Conservation (phyloP, 2,797 vertebrate genomes). For the Rhynchonycteris naso region DNA sequence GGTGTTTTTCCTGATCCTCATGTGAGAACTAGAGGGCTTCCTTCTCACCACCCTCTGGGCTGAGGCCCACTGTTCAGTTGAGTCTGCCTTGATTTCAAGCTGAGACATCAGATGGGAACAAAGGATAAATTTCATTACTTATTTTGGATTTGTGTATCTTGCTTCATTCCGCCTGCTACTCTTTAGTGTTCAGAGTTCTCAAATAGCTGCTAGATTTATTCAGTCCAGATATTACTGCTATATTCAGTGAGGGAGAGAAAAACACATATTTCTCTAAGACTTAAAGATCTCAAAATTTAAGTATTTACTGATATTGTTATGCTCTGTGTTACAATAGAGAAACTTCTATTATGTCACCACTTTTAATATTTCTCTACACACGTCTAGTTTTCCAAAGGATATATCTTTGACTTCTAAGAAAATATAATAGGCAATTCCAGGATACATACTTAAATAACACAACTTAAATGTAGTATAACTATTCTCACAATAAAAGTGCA, state of each 20-base stretch:
- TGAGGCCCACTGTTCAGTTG: not conserved
- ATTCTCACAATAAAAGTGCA: not conserved
- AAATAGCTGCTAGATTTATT: not conserved
- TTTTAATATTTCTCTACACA: not conserved
- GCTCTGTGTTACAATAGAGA: not conserved
- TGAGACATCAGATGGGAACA: not conserved
- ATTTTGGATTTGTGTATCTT: conserved; percentile 4
- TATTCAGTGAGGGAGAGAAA: not conserved
- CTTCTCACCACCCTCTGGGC: not conserved
- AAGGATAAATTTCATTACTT: not conserved
- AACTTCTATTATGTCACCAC: not conserved
- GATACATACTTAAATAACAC: too few species aligned
- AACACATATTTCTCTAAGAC: not conserved
- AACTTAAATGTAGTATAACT: not conserved
- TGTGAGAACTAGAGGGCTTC: not conserved
- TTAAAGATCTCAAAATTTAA: not conserved
- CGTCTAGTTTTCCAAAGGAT: not conserved
- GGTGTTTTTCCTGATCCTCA: not conserved
- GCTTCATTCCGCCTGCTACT: not conserved
- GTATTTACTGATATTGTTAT: not conserved
- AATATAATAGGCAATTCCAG: not conserved
- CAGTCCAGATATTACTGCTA: not conserved
- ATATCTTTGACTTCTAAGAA: not conserved
- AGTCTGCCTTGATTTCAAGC: not conserved
- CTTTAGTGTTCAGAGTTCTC: not conserved